A percentile compares a stretch with the other conserved stretches of the same genome.
Evolutionary conservation across 2,113 vertebrate genomes (phyloP).

Genomic region (Okapia johnstoni): DNA sequence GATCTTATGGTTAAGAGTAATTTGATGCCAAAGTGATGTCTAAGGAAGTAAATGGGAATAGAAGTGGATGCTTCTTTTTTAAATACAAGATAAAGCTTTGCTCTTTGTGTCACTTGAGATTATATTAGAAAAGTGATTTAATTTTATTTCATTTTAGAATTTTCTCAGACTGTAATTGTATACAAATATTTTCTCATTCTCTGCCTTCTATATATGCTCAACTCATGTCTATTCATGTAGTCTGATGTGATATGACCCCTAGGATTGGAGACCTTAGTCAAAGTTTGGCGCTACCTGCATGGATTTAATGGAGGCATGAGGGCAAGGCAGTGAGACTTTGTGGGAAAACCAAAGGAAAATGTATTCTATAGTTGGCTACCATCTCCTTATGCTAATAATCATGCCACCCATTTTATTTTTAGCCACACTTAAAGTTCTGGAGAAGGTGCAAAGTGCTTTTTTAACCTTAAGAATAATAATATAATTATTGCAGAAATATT

Average conservation of each 20-base stretch:
- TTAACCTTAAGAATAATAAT: constrained; percentile 40
- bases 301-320: not conserved
- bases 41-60: not conserved
- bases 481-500: constrained; percentile 30
- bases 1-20: not conserved
- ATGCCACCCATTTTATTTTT: constrained; percentile 19
- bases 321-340: not conserved
- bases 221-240: not conserved
- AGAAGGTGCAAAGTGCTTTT: not conserved
- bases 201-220: not conserved
- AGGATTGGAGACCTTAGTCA: not conserved
- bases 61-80: not conserved
- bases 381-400: not conserved
- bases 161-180: not conserved
- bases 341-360: not conserved
- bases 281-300: not conserved
- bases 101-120: not conserved
- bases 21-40: not conserved
- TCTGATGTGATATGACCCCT: not conserved
- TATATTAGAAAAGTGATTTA: not conserved
- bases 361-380: not conserved
- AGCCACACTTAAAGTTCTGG: not conserved
- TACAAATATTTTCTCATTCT: not conserved
- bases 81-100: not conserved
- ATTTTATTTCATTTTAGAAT: not conserved